Base-by-base conservation (phyloP, 2,888 invertebrate species). In the Acholoe squamosa region DNA sequence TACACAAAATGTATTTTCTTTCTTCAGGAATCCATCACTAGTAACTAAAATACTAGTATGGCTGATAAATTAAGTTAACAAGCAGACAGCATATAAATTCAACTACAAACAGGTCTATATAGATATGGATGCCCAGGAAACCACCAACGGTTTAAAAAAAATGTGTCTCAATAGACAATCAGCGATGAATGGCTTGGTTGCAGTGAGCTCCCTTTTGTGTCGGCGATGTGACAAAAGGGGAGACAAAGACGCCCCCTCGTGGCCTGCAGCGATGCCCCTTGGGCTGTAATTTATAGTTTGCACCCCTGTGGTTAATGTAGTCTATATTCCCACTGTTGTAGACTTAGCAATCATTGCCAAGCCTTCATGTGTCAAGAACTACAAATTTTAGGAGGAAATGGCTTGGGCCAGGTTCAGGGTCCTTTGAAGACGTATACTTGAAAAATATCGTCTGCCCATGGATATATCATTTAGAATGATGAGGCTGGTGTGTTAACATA, bases 281-380 rank as follows among this genome's bases (percentile, higher is more conserved):
- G 71, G 71, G 71, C 28, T 71, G 71, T 71, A 71, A 71, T 71
- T 71, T 71, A 71, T 71, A 25, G 61, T 61, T 61, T 71, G 71
- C 31, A 31, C 31, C 71, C n/a, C 71, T 28, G 71, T 28, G 25
- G 71, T 71, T 71, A 71, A 71, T 28, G 71, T 28, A 31, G 61
- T 19, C 61, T 61, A 61, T 61, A n/a, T 19, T 61, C 43, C 43
- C 43, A 61, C 22, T n/a, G n/a, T 14, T 61, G 61, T 61, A n/a
- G 61, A 61, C 61, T 61, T 43, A 43, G 43, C 43, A 43, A 43
- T 43, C 43, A 7, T 43, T 43, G 5, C 43, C 43, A 3, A 43
- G 43, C 43, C 43, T 43, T 43, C 43, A 43, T 43, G 10, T 43
- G 43, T 43, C 43, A 43, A 43, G 43, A 43, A 43, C 43, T 43